These are phyloP conservation scores for Danaus melanippus DNA, from an alignment of 1,140 invertebrate species.

Conservation along the genomic window DNA sequence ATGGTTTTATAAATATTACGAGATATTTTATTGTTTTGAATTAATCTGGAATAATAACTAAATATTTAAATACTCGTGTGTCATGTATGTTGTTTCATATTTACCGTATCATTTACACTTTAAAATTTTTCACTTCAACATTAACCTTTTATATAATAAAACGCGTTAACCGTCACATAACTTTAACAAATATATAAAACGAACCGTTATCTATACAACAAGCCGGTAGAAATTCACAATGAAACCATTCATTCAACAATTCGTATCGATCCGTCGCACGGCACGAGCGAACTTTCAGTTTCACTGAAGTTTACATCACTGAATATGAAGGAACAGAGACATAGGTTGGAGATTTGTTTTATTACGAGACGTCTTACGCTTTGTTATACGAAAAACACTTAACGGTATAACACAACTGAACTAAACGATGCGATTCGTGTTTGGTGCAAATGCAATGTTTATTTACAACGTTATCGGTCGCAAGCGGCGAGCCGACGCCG, in stretches of 20 bases:
- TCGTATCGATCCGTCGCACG: conserved; percentile 48
- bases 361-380: no score
- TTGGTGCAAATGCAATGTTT: conserved; percentile 40
- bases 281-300: conserved; percentile 53
- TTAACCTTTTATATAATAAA: conserved; percentile 1
- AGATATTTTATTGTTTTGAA: no score
- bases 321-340: neutral
- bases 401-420: no score
- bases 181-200: conserved; percentile 38
- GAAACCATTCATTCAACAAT: conserved; percentile 40
- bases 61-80: no score
- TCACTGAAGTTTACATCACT: conserved; percentile 36
- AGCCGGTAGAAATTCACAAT: conserved; percentile 30
- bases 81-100: no score
- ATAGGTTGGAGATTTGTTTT: no score
- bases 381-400: no score
- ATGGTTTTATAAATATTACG: no score
- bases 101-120: no score
- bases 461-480: conserved; percentile 59
- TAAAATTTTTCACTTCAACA: neutral
- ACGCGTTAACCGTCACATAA: conserved; percentile 28
- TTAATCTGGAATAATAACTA: no score
- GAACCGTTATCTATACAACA: conserved; percentile 5
- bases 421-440: conserved; percentile 7
- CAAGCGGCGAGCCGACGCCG: conserved; percentile 31